A percentile compares a stretch with the other conserved stretches of the same genome.
phyloP scores from a whole-genome alignment of 2,797 vertebrate species.

The Orientallactaga sibirica region DNA sequence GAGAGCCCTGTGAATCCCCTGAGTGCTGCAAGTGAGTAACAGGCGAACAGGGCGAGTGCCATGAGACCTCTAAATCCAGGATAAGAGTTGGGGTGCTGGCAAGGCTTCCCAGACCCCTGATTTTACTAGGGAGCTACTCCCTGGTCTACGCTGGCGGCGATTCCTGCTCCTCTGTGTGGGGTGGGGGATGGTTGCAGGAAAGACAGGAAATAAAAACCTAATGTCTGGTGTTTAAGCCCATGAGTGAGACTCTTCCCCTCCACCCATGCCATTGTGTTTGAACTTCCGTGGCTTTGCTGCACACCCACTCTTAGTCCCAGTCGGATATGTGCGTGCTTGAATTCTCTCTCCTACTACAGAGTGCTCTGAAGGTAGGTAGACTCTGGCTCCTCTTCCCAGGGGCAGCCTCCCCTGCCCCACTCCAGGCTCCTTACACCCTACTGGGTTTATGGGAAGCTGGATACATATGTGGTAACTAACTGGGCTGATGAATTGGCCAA shows the following conservation, averaged over 20 bases:
- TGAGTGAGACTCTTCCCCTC: neutral
- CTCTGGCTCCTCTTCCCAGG: neutral
- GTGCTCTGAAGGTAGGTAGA: constrained; percentile 26
- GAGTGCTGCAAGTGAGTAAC: neutral
- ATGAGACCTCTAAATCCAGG: neutral
- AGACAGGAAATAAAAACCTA: constrained; percentile 60
- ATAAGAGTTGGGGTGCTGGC: neutral
- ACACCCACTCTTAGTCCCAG: neutral
- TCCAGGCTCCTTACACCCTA: neutral
- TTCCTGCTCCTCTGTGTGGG: neutral
- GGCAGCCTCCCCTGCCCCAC: neutral
- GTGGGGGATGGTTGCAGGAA: neutral
- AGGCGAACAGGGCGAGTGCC: neutral
- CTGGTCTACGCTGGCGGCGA: neutral
- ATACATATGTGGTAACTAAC: neutral
- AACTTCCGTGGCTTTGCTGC: neutral
- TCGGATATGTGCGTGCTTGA: neutral
- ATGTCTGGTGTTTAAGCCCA: neutral
- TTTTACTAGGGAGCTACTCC: constrained; percentile 27
- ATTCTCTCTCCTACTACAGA: neutral
- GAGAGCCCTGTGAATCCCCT: neutral
- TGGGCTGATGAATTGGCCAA: neutral
- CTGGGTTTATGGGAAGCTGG: neutral
- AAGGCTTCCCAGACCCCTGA: neutral
- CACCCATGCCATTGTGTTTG: neutral